Percentiles rank a stretch among this genome's conserved stretches.
phyloP scores from a whole-genome alignment of 2,113 vertebrate genomes.

The Silurus glanis region DNA sequence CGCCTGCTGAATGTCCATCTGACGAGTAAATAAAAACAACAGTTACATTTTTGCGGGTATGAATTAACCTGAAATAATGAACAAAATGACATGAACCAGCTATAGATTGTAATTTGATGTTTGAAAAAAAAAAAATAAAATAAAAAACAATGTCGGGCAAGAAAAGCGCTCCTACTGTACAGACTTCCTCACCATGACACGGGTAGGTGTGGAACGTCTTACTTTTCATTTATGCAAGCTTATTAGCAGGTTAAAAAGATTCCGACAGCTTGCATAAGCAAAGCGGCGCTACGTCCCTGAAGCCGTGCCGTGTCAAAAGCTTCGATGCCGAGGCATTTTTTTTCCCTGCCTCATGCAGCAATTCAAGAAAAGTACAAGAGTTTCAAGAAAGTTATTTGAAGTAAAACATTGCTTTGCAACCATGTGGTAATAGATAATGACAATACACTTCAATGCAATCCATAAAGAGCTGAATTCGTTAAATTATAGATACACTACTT shows the following conservation, averaged over 20 bases:
- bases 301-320: background rate
- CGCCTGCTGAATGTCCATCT: constrained; percentile 92
- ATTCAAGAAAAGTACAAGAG: background rate
- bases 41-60: background rate
- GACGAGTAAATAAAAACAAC: constrained; percentile 18
- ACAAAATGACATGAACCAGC: background rate
- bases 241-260: background rate
- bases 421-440: background rate
- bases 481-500: too few relatives aligned
- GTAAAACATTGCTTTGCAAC: background rate
- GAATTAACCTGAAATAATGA: background rate
- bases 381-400: background rate
- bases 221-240: background rate
- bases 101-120: background rate
- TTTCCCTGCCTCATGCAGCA: background rate
- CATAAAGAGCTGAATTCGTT: too few relatives aligned
- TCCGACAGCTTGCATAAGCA: constrained; percentile 15
- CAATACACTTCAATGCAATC: too few relatives aligned
- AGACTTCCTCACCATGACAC: background rate
- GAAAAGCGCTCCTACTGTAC: background rate
- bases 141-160: too few relatives aligned
- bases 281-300: background rate
- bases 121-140: background rate
- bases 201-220: background rate
- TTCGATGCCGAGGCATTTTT: background rate